phyloP scores from a whole-genome alignment of 2,113 vertebrate species.

The Columba livia region DNA sequence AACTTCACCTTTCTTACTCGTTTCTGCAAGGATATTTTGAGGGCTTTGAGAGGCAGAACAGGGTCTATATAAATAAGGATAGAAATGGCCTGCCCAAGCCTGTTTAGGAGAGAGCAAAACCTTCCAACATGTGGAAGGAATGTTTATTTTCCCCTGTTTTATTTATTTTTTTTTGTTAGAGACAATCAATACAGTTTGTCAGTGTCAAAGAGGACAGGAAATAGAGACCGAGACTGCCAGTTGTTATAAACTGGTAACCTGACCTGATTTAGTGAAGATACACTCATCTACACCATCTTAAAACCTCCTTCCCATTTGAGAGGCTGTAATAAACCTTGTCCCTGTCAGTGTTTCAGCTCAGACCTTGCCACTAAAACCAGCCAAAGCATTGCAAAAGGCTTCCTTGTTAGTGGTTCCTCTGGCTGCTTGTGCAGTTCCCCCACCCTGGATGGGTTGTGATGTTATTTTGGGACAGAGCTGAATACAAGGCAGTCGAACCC shows the following conservation, averaged over 20 bases:
- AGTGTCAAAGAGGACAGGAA: neutral
- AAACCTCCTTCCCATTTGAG: neutral
- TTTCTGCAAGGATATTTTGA: neutral
- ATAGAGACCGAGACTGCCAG: neutral
- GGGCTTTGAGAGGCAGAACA: neutral
- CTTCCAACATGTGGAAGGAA: neutral
- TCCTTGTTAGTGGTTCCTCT: neutral
- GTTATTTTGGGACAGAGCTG: neutral
- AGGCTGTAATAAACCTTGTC: neutral
- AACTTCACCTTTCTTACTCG: neutral
- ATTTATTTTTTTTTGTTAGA: neutral
- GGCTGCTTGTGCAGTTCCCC: neutral
- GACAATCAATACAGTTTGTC: neutral
- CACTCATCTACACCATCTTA: neutral
- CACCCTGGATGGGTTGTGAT: neutral
- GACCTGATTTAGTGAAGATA: neutral
- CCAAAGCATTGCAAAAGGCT: neutral
- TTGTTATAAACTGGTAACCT: neutral
- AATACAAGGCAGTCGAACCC: neutral
- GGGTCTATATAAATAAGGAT: neutral
- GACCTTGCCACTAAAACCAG: neutral
- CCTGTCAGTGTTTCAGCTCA: neutral
- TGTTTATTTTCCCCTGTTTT: neutral
- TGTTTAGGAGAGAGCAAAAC: neutral
- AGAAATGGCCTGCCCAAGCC: neutral